Base-by-base conservation (phyloP, 2,113 vertebrate species). In the Muntiacus reevesi region DNA sequence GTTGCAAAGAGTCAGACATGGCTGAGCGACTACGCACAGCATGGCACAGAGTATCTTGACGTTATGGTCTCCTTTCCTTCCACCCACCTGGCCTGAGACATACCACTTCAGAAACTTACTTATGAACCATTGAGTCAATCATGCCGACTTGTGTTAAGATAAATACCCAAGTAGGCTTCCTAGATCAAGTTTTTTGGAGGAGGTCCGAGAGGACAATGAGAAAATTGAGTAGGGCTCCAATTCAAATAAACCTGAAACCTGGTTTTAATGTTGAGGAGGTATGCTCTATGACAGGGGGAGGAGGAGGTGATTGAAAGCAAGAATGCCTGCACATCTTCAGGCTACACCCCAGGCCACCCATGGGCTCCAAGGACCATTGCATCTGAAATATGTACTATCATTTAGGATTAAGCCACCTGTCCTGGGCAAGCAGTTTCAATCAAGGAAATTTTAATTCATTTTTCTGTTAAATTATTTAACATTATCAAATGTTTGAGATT, bases 391-490 rank as follows among this genome's bases (percentile, higher is more conserved):
- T 6, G 16, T 33, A 25, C 12, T 55, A 23, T 92, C 45, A 23
- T 62, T 91, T 94, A 86, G 30, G 33, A 74, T 62, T 47, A 76
- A 55, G 27, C 78, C 40, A 25, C 60, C 78, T 40, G 6, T 83
- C 45, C 71, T 76, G 3, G 27, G 40, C 71, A 81, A 91, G 40
- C 40, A 90, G 10, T 84, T 59, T 94, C 59, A 36, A 5, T 91
- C 59, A 30, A 60, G 36, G 67, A 74, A 87, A 71, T 27, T 7
- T 82, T 82, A 60, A 45, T 71, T 67, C 55, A 50, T 55, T 43
- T 84, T 40, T 88, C 67, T 94, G 16, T 87, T 87, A 86, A 94
- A 60, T 92, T 93, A 57, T 89, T 94, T 93, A 60, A 86, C 40
- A 84, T 74, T 36, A 59, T 10, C 28, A n/a, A 45, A 28, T 40